Evolutionary conservation across 2,888 invertebrate genomes (phyloP).

Genomic region (Drosophila tanythrix): DNA sequence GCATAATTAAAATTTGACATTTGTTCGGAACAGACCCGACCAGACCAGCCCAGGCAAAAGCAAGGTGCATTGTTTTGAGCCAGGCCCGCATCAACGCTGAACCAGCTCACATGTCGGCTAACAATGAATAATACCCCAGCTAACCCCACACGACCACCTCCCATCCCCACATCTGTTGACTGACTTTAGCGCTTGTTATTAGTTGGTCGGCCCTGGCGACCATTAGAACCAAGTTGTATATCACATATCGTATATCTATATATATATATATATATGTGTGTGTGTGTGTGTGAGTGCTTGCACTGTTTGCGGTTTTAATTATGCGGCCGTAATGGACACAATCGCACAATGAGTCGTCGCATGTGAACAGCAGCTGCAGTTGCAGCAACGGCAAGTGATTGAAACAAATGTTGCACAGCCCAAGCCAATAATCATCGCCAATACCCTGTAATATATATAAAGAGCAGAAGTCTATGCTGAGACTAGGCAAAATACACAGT

Average conservation of each 20-base stretch:
- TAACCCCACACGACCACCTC: neutral
- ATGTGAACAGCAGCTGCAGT: slow-evolving; percentile 19
- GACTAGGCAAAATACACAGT: no score
- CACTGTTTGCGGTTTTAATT: slow-evolving; percentile 64
- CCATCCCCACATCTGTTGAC: slow-evolving; percentile 43
- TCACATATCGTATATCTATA: slow-evolving; percentile 17
- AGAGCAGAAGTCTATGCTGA: neutral
- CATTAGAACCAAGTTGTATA: slow-evolving; percentile 44
- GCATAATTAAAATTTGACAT: slow-evolving; percentile 60
- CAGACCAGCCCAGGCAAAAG: neutral
- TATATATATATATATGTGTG: neutral
- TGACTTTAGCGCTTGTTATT: slow-evolving; percentile 48
- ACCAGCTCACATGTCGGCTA: slow-evolving; percentile 48
- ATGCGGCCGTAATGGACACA: slow-evolving; percentile 51
- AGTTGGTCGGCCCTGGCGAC: slow-evolving; percentile 43
- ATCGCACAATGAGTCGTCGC: slow-evolving; percentile 46
- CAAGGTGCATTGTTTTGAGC: slow-evolving; percentile 40
- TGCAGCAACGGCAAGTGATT: slow-evolving; percentile 42
- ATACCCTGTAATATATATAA: slow-evolving; percentile 37
- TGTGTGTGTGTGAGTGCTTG: slow-evolving; percentile 21
- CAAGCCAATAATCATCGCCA: slow-evolving; percentile 16
- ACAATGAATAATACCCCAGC: slow-evolving; percentile 47
- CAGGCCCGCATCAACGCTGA: slow-evolving; percentile 1
- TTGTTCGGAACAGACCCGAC: neutral
- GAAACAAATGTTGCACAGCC: slow-evolving; percentile 46